Evolutionary conservation across 2,888 invertebrate species (phyloP).

Genomic region (Ditylenchus weischeri): DNA sequence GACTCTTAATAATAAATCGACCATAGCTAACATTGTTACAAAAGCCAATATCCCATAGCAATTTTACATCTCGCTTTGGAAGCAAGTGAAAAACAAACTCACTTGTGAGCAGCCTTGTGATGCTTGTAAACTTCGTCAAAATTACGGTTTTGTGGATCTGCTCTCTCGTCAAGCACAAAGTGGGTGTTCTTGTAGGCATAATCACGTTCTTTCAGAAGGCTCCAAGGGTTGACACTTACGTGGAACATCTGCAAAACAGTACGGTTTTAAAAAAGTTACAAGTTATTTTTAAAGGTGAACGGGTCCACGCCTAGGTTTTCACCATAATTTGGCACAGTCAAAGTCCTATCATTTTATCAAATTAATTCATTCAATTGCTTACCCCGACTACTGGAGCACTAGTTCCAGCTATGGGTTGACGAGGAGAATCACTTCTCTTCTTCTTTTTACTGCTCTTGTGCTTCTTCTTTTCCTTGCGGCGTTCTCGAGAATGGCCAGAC

Average conservation of each 20-base stretch:
- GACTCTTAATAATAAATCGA: too few relatives aligned
- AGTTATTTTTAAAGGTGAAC: too few relatives aligned
- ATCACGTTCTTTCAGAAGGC: slow-evolving; percentile 13
- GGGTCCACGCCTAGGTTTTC: too few relatives aligned
- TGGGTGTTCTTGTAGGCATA: slow-evolving; percentile 12
- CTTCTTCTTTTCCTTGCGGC: slow-evolving; percentile 17
- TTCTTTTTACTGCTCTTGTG: slow-evolving; percentile 10
- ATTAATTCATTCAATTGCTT: background rate
- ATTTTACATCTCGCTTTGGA: too few relatives aligned
- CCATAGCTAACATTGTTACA: too few relatives aligned
- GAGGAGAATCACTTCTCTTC: background rate
- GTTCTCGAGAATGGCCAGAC: background rate
- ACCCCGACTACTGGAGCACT: background rate
- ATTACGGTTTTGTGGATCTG: slow-evolving; percentile 13
- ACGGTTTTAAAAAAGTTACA: too few relatives aligned
- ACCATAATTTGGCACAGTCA: too few relatives aligned
- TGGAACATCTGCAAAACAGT: slow-evolving; percentile 12
- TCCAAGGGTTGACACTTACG: slow-evolving; percentile 21
- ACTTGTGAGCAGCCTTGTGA: too few relatives aligned
- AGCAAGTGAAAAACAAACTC: too few relatives aligned
- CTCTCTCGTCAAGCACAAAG: slow-evolving; percentile 16
- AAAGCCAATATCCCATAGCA: too few relatives aligned
- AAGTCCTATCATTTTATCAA: too few relatives aligned
- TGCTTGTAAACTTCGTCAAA: slow-evolving; percentile 11
- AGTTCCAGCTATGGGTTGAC: background rate